These are phyloP conservation scores for Palythoa grandiflora DNA, from an alignment of 92 coral and sea anemone species.

Conservation along the genomic window DNA sequence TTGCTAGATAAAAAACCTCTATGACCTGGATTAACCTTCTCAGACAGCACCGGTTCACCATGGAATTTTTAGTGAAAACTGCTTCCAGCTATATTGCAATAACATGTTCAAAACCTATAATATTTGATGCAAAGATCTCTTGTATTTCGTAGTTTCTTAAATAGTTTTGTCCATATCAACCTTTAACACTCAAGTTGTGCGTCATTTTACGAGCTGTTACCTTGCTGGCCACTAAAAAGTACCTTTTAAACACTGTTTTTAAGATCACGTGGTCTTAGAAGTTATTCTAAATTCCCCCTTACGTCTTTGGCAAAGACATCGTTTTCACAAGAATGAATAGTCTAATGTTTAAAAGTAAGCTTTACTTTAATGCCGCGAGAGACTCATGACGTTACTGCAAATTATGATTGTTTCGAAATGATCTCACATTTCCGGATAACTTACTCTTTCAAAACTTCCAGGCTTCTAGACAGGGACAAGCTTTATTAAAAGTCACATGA, in stretches of 20 bases:
- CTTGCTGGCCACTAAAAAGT: too few relatives aligned
- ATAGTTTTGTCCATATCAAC: not conserved
- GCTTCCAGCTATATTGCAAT: not conserved
- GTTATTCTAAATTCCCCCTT: not conserved
- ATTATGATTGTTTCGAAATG: not conserved
- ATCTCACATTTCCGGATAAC: not conserved
- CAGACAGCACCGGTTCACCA: too few relatives aligned
- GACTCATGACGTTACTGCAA: not conserved
- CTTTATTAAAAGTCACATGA: too few relatives aligned
- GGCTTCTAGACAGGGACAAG: not conserved
- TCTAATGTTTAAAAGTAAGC: not conserved
- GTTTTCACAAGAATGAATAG: not conserved
- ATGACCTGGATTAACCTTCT: not conserved
- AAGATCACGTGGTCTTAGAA: too few relatives aligned
- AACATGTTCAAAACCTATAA: not conserved
- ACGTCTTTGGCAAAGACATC: not conserved
- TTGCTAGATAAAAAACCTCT: not conserved
- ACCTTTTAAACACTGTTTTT: not conserved
- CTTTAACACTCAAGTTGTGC: slow-evolving; percentile 1
- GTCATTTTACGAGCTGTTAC: not conserved
- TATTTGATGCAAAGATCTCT: too few relatives aligned
- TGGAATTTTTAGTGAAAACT: not conserved
- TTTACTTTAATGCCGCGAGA: not conserved
- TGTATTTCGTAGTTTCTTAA: too few relatives aligned
- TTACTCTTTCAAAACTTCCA: not conserved